Evolutionary conservation across 2,888 invertebrate species (phyloP).

Genomic region (Drosophila borealis): DNA sequence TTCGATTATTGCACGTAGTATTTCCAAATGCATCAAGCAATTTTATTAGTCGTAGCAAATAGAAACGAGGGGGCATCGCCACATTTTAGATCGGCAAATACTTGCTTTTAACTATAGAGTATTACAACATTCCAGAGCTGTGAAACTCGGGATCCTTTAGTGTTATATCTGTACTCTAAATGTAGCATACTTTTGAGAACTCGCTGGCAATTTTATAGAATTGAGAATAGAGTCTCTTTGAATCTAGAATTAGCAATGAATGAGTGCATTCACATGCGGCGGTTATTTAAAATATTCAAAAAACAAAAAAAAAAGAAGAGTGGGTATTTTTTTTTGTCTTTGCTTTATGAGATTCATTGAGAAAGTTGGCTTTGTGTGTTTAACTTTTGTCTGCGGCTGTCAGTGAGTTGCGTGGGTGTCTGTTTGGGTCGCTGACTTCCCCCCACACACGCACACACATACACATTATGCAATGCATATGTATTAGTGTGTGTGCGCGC

Average conservation of each 20-base stretch:
- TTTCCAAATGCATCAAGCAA: too few relatives aligned
- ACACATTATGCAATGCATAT: conserved; percentile 59
- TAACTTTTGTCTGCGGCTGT: conserved; percentile 40
- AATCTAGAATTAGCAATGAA: conserved; percentile 22
- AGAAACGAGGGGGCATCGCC: too few relatives aligned
- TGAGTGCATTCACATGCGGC: conserved; percentile 26
- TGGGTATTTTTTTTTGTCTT: not conserved
- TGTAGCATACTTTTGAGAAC: too few relatives aligned
- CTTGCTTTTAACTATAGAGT: too few relatives aligned
- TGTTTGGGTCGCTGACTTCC: conserved; percentile 64
- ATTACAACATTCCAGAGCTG: too few relatives aligned
- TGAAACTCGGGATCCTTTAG: too few relatives aligned
- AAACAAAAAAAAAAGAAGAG: not conserved
- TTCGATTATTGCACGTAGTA: too few relatives aligned
- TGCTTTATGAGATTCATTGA: conserved; percentile 57
- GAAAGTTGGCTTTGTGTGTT: conserved; percentile 60
- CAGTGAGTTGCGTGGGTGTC: conserved; percentile 52
- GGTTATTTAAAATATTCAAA: conserved; percentile 19
- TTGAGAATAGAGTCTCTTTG: not conserved
- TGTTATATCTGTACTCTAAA: too few relatives aligned
- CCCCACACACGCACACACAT: conserved; percentile 30
- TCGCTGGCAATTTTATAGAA: too few relatives aligned
- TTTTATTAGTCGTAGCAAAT: too few relatives aligned
- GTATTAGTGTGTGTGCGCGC: conserved; percentile 30
- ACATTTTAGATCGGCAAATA: too few relatives aligned